A percentile compares a stretch with the other conserved stretches of the same genome.
phyloP scores from a whole-genome alignment of 1,140 invertebrate genomes.

The Cheumatopsyche charites region DNA sequence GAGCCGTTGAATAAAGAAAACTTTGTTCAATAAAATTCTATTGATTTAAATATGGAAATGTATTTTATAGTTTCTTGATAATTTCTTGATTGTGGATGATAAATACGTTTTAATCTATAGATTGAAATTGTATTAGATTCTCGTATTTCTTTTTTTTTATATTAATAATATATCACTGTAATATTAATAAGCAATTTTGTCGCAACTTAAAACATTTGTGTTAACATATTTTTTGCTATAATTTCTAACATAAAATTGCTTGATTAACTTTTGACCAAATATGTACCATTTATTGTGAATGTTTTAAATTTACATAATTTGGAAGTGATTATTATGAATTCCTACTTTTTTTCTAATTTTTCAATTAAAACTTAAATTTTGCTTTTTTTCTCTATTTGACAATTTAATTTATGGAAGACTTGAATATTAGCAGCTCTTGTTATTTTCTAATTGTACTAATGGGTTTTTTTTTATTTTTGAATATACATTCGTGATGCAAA shows the following conservation, averaged over 20 bases:
- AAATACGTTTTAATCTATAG: neutral
- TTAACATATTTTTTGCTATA: no score
- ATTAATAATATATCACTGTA: no score
- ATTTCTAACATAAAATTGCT: no score
- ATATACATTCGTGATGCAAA: neutral
- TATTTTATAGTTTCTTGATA: neutral
- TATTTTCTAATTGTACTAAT: neutral
- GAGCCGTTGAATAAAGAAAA: constrained; percentile 21
- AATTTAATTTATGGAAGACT: neutral
- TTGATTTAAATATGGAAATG: neutral
- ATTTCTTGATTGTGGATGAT: neutral
- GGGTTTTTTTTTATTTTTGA: neutral
- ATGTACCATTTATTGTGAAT: no score
- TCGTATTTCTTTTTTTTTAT: no score
- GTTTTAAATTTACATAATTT: no score
- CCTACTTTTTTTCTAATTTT: no score
- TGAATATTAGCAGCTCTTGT: constrained; percentile 2
- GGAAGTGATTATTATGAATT: no score
- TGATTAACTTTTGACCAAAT: no score
- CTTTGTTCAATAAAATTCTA: neutral
- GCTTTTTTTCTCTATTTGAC: neutral
- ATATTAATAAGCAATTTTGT: no score
- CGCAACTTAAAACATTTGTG: no score
- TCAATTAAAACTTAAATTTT: constrained; percentile 1
- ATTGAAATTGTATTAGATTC: no score